Base-by-base conservation (phyloP, 2,797 vertebrate species). In the Periparus ater region DNA sequence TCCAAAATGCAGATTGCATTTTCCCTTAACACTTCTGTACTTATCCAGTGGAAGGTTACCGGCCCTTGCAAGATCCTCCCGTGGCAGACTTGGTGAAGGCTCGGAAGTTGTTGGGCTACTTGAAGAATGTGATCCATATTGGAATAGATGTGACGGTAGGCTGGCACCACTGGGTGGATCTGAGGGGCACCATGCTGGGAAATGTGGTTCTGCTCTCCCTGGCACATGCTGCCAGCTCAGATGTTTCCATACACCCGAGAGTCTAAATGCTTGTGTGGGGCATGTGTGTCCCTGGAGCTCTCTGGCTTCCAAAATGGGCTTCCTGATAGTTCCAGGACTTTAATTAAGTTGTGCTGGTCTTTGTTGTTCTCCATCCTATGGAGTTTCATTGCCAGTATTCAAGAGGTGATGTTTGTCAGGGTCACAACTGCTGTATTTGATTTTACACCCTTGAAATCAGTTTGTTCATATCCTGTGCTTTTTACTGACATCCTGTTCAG, bases 21-120 rank as follows among this genome's bases (percentile, higher is more conserved):
- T 90, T 84, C 91, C 97, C 98, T 98, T 99, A 97, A 98, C 98
- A 48, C 14, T 36, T 65, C 57, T 90, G 83, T 93, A 99, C 99
- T 63, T 99, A 99, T 97, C 99, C 99, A 15, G 98, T 99, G 82
- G 98, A 99, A 7, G 99, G 99, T 25, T 99, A 99, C 97, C 96
- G 96, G 77, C 99, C 99, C 70, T 98, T 99, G 87, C 99, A 99
- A 92, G 98, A 99, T 95, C 99, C 99, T 21, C 99, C 99, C 0
- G 91, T 97, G 2, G 85, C 97, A 62, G 99, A 99, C 96, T 97
- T 99, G 40, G 19, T 97, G 32, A 99, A 98, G 95, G 99, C 99
- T 44, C 98, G 98, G 82, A 99, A 97, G 78, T 98, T 99, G 72
- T 96, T 99, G 95, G 98, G 98, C 55, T 99, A 98, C 94, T 97